Conservation (phyloP, 2,888 invertebrate species). For the Noctua janthina region DNA sequence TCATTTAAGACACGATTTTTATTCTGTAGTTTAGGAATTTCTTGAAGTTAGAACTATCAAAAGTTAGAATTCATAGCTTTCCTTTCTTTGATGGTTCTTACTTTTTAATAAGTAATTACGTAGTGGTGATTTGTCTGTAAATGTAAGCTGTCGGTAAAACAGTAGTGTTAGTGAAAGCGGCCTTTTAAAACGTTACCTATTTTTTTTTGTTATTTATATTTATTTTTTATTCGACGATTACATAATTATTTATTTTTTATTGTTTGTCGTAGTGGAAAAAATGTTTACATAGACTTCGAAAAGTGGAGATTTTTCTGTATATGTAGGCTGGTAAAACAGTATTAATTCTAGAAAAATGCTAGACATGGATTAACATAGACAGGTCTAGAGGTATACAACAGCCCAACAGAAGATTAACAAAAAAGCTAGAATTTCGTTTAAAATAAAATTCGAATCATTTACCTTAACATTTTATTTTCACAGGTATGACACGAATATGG, state of each 20-base stretch:
- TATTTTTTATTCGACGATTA: neutral
- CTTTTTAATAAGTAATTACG: too few relatives aligned
- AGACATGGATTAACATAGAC: neutral
- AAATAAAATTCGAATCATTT: neutral
- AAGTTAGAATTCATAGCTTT: too few relatives aligned
- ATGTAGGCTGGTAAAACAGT: neutral
- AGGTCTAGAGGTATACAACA: neutral
- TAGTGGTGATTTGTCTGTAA: too few relatives aligned
- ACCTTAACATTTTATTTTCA: neutral
- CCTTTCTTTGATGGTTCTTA: too few relatives aligned
- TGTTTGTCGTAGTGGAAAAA: too few relatives aligned
- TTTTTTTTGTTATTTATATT: neutral
- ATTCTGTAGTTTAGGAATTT: too few relatives aligned
- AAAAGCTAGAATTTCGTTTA: neutral
- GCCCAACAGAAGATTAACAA: neutral
- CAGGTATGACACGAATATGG: slow-evolving; percentile 53
- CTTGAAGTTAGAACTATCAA: too few relatives aligned
- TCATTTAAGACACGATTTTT: too few relatives aligned
- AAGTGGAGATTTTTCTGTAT: too few relatives aligned
- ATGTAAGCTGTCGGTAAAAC: neutral
- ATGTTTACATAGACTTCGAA: too few relatives aligned
- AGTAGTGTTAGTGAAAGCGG: neutral
- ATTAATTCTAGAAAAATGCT: neutral
- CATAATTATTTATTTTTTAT: too few relatives aligned
- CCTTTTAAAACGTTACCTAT: neutral